A percentile compares a stretch with the other conserved stretches of the same genome.
Conservation (phyloP, 2,113 vertebrate species). For the Arenaria interpres region DNA sequence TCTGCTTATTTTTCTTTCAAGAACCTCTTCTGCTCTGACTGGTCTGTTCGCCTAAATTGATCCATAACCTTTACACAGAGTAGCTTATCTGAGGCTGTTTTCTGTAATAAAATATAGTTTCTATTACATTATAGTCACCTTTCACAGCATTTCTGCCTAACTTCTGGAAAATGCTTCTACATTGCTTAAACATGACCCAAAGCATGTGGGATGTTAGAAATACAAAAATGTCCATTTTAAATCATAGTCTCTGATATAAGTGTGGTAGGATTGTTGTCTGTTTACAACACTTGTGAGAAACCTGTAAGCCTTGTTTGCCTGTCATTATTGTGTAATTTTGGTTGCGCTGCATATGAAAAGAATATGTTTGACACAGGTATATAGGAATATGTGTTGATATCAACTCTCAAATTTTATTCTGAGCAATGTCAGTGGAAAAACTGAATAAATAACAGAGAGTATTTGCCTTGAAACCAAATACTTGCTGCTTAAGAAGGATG, state of each 20-base stretch:
- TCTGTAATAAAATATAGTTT: not conserved
- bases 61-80: not conserved
- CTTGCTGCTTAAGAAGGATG: not conserved
- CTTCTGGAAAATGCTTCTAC: not conserved
- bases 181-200: not conserved
- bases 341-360: not conserved
- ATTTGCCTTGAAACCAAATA: not conserved
- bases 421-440: not conserved
- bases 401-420: not conserved
- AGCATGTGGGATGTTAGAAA: not conserved
- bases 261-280: not conserved
- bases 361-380: not conserved
- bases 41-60: not conserved
- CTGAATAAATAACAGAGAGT: not conserved
- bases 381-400: not conserved
- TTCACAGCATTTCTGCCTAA: not conserved
- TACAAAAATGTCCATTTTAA: slow-evolving; percentile 29
- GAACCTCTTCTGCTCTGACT: not conserved
- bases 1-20: slow-evolving; percentile 11
- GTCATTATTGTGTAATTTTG: not conserved
- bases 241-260: not conserved
- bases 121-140: not conserved
- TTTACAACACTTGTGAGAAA: not conserved
- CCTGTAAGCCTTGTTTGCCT: not conserved
- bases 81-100: not conserved